Conservation (phyloP, 2,888 invertebrate species). For the Dryadula phaetusa region DNA sequence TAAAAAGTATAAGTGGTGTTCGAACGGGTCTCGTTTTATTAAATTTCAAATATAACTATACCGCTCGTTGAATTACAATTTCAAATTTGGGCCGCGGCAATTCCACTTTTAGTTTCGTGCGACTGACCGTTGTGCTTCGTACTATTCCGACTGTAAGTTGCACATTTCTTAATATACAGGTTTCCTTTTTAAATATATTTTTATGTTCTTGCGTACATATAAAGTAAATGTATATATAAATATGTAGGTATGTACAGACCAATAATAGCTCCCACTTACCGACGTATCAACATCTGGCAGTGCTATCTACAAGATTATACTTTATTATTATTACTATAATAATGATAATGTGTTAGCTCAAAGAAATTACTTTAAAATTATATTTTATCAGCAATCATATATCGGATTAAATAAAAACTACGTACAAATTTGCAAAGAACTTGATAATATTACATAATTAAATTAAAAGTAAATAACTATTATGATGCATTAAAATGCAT, state of each 20-base stretch:
- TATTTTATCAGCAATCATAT: no score
- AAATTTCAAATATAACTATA: slow-evolving; percentile 79
- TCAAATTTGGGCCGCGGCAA: slow-evolving; percentile 67
- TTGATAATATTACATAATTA: background rate
- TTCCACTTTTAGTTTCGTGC: slow-evolving; percentile 62
- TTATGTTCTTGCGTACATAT: slow-evolving; percentile 1
- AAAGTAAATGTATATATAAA: background rate
- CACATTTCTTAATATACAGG: slow-evolving; percentile 16
- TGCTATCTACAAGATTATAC: background rate
- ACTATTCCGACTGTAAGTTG: slow-evolving; percentile 18
- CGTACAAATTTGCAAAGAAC: background rate
- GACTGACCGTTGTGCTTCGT: slow-evolving; percentile 38
- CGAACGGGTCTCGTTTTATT: slow-evolving; percentile 71
- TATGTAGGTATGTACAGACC: background rate
- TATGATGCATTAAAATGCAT: no score
- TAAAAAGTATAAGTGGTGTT: slow-evolving; percentile 81
- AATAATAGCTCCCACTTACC: slow-evolving; percentile 8
- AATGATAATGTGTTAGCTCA: background rate
- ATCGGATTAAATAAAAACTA: no score
- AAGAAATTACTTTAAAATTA: no score
- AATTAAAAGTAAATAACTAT: no score
- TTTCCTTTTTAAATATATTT: slow-evolving; percentile 27
- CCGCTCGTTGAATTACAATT: slow-evolving; percentile 74
- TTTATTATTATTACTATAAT: background rate
- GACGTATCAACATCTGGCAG: slow-evolving; percentile 14